phyloP scores from a whole-genome alignment of 1,140 invertebrate genomes.

The Cydia amplana region DNA sequence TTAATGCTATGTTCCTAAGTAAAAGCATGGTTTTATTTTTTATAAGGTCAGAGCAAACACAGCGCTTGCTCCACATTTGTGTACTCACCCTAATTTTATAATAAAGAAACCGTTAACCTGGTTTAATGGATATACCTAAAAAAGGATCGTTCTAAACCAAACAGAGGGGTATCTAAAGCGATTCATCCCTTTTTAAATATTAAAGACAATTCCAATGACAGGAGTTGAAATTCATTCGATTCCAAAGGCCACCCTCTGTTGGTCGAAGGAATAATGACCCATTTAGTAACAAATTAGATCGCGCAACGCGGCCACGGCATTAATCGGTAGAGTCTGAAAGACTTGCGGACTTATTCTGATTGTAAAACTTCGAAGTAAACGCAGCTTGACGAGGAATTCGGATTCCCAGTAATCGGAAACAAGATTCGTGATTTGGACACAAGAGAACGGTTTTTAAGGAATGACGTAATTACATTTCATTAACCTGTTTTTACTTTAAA shows the following conservation, averaged over 20 bases:
- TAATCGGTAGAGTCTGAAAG: conserved; percentile 36
- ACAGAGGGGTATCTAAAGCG: conserved; percentile 48
- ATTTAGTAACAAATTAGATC: conserved; percentile 75
- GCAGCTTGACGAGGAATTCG: background rate
- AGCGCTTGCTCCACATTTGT: too few species aligned
- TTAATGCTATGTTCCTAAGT: too few species aligned
- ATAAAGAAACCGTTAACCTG: background rate
- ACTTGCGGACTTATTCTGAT: conserved; percentile 10
- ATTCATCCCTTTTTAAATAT: conserved; percentile 56
- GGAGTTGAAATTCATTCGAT: conserved; percentile 66
- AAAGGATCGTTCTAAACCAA: background rate
- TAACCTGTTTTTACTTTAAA: too few species aligned
- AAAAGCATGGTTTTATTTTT: background rate
- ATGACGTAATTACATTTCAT: too few species aligned
- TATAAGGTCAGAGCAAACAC: background rate
- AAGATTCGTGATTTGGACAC: background rate
- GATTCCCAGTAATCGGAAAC: background rate
- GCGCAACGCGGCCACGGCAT: too few species aligned
- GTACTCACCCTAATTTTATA: background rate
- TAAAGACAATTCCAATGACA: conserved; percentile 54
- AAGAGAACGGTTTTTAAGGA: background rate
- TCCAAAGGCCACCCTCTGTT: conserved; percentile 52
- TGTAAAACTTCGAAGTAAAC: background rate
- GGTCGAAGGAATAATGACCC: conserved; percentile 62
- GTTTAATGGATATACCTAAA: background rate